These are phyloP conservation scores for Spialia ferax DNA, from an alignment of 2,888 invertebrate species.

Conservation along the genomic window DNA sequence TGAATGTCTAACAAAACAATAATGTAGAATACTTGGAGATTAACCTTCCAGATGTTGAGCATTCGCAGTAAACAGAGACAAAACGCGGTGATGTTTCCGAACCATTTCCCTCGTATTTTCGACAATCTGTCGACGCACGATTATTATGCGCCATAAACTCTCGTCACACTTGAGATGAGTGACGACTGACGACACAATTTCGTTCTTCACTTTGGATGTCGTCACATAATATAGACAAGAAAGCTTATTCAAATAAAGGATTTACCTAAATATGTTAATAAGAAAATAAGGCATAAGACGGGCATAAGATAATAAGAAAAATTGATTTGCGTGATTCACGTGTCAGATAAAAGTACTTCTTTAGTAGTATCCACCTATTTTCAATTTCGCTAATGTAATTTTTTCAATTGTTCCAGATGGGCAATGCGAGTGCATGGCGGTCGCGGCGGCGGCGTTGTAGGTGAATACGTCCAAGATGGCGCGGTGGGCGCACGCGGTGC, in stretches of 20 bases:
- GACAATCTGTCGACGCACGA: slow-evolving; percentile 37
- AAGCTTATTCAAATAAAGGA: too few relatives aligned
- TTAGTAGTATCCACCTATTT: background rate
- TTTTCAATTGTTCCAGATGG: slow-evolving; percentile 68
- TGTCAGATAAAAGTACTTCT: too few relatives aligned
- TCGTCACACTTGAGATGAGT: slow-evolving; percentile 24
- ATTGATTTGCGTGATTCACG: too few relatives aligned
- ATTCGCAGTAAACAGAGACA: slow-evolving; percentile 42
- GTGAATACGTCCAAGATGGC: slow-evolving; percentile 67
- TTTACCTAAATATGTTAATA: too few relatives aligned
- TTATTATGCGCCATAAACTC: slow-evolving; percentile 49
- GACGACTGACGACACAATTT: slow-evolving; percentile 10
- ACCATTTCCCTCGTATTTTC: slow-evolving; percentile 50
- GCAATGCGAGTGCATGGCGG: slow-evolving; percentile 59
- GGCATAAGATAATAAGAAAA: too few relatives aligned
- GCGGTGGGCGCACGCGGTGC: slow-evolving; percentile 65
- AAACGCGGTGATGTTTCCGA: slow-evolving; percentile 51
- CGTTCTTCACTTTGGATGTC: slow-evolving; percentile 19
- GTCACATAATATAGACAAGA: too few relatives aligned
- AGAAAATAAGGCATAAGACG: too few relatives aligned
- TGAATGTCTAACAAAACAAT: too few relatives aligned
- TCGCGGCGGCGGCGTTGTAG: slow-evolving; percentile 76
- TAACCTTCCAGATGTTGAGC: slow-evolving; percentile 16
- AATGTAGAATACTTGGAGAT: slow-evolving; percentile 16
- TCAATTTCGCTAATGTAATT: background rate